Evolutionary conservation across 2,797 vertebrate genomes (phyloP).

Genomic region (Acanthopagrus latus): DNA sequence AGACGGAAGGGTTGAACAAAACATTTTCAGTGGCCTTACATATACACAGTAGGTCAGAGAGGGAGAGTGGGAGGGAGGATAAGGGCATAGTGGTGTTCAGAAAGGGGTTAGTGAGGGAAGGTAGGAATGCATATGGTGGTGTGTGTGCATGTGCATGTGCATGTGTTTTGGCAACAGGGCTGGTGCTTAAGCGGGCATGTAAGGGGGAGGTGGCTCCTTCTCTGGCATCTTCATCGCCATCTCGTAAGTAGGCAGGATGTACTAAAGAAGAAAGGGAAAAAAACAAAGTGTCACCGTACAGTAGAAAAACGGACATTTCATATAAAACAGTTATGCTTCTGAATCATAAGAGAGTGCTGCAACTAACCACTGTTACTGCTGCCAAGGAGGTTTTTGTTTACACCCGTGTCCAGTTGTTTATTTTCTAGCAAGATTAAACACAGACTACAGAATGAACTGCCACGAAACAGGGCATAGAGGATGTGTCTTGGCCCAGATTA

Average conservation of each 20-base stretch:
- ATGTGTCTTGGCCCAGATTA: too few relatives aligned
- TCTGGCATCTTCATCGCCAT: conserved; percentile 99
- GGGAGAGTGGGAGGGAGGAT: neutral
- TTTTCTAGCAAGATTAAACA: too few relatives aligned
- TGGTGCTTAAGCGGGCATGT: conserved; percentile 91
- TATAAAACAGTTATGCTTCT: neutral
- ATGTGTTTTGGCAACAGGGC: conserved; percentile 70
- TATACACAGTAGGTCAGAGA: conserved; percentile 50
- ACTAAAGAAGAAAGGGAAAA: conserved; percentile 80
- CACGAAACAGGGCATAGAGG: too few relatives aligned
- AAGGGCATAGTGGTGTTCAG: conserved; percentile 39
- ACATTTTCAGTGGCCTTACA: conserved; percentile 80
- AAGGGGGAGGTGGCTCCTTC: conserved; percentile 97
- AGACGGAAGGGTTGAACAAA: conserved; percentile 81
- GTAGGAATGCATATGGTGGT: conserved; percentile 73
- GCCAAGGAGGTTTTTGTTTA: too few relatives aligned
- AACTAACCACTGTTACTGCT: too few relatives aligned
- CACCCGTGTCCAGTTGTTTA: too few relatives aligned
- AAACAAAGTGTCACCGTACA: neutral
- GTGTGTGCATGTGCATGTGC: conserved; percentile 13
- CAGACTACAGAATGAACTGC: too few relatives aligned
- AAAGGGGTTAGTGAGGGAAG: conserved; percentile 52
- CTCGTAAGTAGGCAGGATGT: conserved; percentile 97
- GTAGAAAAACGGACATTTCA: neutral
- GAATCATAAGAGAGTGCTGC: too few relatives aligned